A percentile compares a stretch with the other conserved stretches of the same genome.
These are phyloP conservation scores for Crossaster papposus DNA, from an alignment of 53 echinoderm and acorn worm species.

Conservation along the genomic window DNA sequence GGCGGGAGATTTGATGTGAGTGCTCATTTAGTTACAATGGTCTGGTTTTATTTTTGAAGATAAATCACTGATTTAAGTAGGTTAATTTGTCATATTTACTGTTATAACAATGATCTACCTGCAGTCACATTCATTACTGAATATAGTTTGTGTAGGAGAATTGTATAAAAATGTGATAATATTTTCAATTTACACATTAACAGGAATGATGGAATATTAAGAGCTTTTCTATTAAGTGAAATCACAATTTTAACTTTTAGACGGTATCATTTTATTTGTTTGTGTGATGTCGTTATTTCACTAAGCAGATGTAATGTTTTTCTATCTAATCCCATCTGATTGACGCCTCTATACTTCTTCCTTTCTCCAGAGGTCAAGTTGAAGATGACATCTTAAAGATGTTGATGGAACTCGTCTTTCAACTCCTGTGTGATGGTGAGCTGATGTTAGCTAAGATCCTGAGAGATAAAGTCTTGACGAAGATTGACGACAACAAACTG, in stretches of 20 bases:
- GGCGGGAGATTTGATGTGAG: slow-evolving; percentile 96
- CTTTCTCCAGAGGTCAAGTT: slow-evolving; percentile 83
- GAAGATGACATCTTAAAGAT: slow-evolving; percentile 96
- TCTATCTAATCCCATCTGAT: neutral
- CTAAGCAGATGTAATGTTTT: neutral
- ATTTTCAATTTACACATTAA: too few relatives aligned
- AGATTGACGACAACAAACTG: slow-evolving; percentile 93
- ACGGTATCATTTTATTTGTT: neutral
- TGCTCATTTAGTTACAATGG: slow-evolving; percentile 1
- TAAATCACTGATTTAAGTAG: neutral
- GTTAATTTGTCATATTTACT: too few relatives aligned
- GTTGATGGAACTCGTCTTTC: slow-evolving; percentile 97
- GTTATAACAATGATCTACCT: too few relatives aligned
- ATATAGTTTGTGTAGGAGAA: too few relatives aligned
- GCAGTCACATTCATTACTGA: too few relatives aligned
- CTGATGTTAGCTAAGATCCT: slow-evolving; percentile 94
- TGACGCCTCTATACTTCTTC: neutral
- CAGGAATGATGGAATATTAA: too few relatives aligned
- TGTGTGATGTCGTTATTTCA: neutral
- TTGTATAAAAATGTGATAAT: too few relatives aligned
- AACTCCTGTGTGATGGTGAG: slow-evolving; percentile 95
- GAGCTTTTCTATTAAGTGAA: too few relatives aligned
- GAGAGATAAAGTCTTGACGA: slow-evolving; percentile 82
- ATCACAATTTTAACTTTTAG: neutral
- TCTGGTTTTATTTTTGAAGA: neutral